Conservation (phyloP, 30 jellyfish, hydroid and myxozoan genomes). For the Aurelia aurita region DNA sequence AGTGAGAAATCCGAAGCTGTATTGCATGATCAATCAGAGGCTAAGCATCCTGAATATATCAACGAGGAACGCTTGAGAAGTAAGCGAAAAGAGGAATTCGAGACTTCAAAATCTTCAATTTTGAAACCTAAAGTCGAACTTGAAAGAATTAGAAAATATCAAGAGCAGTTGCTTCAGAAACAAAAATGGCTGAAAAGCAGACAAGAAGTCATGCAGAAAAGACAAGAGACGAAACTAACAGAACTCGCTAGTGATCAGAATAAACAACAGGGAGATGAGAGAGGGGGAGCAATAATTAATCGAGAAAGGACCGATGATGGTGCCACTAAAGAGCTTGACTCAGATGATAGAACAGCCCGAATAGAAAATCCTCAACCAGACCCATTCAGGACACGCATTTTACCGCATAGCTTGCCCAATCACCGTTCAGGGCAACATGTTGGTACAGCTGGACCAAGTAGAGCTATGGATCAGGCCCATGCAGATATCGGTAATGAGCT, state of each 20-base stretch:
- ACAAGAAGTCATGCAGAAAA: conserved; percentile 53
- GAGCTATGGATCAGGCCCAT: no score
- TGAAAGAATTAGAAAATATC: conserved; percentile 49
- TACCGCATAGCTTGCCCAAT: no score
- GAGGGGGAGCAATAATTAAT: no score
- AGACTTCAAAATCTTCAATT: neutral
- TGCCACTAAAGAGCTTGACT: no score
- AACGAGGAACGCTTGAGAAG: neutral
- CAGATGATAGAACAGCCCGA: no score
- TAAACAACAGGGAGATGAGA: neutral
- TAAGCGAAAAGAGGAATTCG: neutral
- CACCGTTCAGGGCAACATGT: no score
- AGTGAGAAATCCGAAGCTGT: no score
- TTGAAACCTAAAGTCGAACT: conserved; percentile 16
- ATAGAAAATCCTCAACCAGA: no score
- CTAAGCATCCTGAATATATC: neutral
- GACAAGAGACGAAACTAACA: neutral
- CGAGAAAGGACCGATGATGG: no score
- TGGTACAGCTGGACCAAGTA: no score
- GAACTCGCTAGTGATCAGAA: neutral
- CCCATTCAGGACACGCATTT: no score
- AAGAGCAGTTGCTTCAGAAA: conserved; percentile 60
- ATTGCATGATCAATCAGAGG: neutral
- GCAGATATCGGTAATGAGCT: no score
- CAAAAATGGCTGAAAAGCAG: conserved; percentile 64